These are phyloP conservation scores for Eretmocerus hayati DNA, from an alignment of 2,888 invertebrate species.

Conservation along the genomic window DNA sequence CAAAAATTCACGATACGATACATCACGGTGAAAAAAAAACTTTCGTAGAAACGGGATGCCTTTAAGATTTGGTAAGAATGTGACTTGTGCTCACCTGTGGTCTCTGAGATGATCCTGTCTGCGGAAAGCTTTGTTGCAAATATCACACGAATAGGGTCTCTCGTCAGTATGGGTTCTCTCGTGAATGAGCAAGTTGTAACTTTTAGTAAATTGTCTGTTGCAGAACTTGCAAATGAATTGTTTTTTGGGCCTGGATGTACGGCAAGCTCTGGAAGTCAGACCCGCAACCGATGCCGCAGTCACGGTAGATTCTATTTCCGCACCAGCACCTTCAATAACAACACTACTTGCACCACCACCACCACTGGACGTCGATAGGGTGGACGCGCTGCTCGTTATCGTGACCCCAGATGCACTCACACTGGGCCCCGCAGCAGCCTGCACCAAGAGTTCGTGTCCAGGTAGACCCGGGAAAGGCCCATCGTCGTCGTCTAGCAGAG, in stretches of 20 bases:
- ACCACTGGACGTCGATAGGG: background rate
- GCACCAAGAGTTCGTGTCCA: conserved; percentile 36
- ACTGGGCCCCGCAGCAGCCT: conserved; percentile 22
- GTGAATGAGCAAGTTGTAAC: conserved; percentile 97
- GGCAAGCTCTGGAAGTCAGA: conserved; percentile 35
- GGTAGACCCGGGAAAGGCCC: conserved; percentile 1
- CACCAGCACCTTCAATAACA: background rate
- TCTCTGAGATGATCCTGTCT: conserved; percentile 93
- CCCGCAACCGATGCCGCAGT: background rate
- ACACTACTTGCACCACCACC: background rate
- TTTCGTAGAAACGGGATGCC: no score
- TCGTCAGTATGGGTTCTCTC: conserved; percentile 96
- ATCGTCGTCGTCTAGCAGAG: conserved; percentile 29
- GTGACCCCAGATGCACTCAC: background rate
- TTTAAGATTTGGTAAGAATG: background rate
- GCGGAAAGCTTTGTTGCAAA: conserved; percentile 96
- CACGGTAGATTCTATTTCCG: conserved; percentile 29
- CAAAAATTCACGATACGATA: no score
- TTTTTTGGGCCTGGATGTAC: conserved; percentile 61
- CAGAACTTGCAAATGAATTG: conserved; percentile 98
- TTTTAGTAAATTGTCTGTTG: conserved; percentile 94
- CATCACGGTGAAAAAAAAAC: no score
- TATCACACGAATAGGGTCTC: conserved; percentile 93
- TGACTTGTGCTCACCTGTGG: conserved; percentile 66
- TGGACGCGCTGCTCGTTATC: background rate